Base-by-base conservation (phyloP, 2,113 vertebrate species). In the Ageneiosus marmoratus region DNA sequence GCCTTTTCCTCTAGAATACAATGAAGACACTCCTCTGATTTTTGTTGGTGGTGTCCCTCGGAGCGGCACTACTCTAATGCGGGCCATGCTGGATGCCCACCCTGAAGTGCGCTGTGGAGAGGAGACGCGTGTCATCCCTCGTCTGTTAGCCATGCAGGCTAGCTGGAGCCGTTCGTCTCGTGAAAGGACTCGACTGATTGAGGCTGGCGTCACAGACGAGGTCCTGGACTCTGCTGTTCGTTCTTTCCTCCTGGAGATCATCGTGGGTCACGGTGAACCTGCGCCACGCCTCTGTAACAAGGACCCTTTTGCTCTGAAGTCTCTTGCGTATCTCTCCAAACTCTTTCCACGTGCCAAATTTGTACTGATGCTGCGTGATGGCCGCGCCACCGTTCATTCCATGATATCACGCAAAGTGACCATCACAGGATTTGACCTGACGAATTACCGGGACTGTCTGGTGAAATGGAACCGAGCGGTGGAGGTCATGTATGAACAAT, bases 331-430 rank as follows among this genome's bases (percentile, higher is more conserved):
- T 76, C 94, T 99, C 9, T 96, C 97, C 79, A 96, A 96, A 74
- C 96, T 99, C 51, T 99, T 99, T 87, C 98, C 97, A 65, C 96
- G 94, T 46, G 97, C 97, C 91, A 98, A 96, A 86, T 99, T 99
- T 86, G 91, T 99, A 50, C 94, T 99, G 0, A 99, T 99, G 98
- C 93, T 99, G 0, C 93, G 97, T 53, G 98, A 99, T 5, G 98
- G 97, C 2, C 94, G 98, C 0, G 97, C 98, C 0, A 98, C 98
- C 0, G 97, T 99, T 44, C 97, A 99, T 80, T 99, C 97, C 34
- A 99, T 99, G 98, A 98, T 99, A 86, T 98, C 97, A 22, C 95
- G 97, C 37, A 98, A 98, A 86, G 98, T 99, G 79, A 99, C 98
- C 0, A 99, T 99, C 20, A 97, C 98, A 0, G 98, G 97, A 0